Conservation (phyloP, 1,140 invertebrate genomes). For the Copidosoma floridanum region DNA sequence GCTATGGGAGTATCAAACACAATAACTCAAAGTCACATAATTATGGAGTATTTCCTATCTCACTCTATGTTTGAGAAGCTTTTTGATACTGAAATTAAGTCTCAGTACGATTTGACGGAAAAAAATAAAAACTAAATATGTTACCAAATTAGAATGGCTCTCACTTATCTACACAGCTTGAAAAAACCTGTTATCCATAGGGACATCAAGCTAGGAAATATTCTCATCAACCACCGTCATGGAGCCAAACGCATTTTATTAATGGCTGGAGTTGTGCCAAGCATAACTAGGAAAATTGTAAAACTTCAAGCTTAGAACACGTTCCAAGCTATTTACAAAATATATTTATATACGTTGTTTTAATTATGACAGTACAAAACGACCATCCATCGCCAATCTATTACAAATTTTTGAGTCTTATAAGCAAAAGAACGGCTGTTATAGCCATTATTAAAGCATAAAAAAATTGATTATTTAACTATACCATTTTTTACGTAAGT, state of each 20-base stretch:
- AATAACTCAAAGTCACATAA: not conserved
- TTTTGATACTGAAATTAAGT: not conserved
- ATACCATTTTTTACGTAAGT: too few relatives aligned
- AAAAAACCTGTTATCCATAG: constrained; percentile 11
- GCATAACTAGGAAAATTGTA: too few relatives aligned
- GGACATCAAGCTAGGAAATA: constrained; percentile 20
- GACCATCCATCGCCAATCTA: too few relatives aligned
- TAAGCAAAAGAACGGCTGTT: too few relatives aligned
- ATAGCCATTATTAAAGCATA: too few relatives aligned
- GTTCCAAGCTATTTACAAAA: not conserved
- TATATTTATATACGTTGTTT: not conserved
- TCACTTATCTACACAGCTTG: constrained; percentile 15
- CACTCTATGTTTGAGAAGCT: not conserved
- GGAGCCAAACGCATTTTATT: too few relatives aligned
- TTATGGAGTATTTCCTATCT: constrained; percentile 5
- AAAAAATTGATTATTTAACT: too few relatives aligned
- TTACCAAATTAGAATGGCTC: not conserved
- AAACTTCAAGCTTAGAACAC: constrained; percentile 3
- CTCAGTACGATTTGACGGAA: not conserved
- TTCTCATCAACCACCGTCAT: constrained; percentile 3
- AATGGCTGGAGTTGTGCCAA: too few relatives aligned
- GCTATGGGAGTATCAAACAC: not conserved
- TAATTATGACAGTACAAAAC: not conserved
- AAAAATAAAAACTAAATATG: not conserved
- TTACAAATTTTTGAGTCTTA: too few relatives aligned